Base-by-base conservation (phyloP, 2,888 invertebrate genomes). In the Bellardia pandia region DNA sequence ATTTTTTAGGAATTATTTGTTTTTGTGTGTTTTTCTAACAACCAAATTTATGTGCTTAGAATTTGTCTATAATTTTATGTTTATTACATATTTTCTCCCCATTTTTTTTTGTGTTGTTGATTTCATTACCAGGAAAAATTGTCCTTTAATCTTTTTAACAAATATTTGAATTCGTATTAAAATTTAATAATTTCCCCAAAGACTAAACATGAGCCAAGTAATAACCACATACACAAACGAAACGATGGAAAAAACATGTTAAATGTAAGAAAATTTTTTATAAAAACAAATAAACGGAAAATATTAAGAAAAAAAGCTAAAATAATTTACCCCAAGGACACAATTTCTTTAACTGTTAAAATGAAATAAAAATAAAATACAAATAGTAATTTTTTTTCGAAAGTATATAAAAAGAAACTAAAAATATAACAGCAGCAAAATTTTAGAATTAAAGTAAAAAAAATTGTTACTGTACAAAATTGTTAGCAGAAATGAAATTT, bases 271-370 rank as follows among this genome's bases (percentile, higher is more conserved):
- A 74, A 74, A 56, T 62, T 13, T 82, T 58, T 64, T 72, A 45
- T 40, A 62, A 81, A 74, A 68, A 68, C n/a, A 79, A 62, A 71
- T 64, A 77, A 66, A 58, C 40, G 33, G 51, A 69, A 45, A 68
- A 68, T 68, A 72, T 78, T 71, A 56, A 74, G 72, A 69, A 64
- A 85, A 56, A 72, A 82, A 83, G 85, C 80, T 84, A 79, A 88
- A 84, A 87, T 84, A 84, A 86, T 88, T 86, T 82, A 64, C 89
- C 88, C 88, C 84, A 89, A 89, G 89, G 89, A 89, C 85, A 88
- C 78, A 79, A 87, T 89, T 89, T 86, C 79, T 85, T 82, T 75
- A 78, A 85, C 82, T 74, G 74, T 62, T 79, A 37, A 71, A 79
- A 85, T 71, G 48, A 56, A 78, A 56, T 42, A 48, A 69, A 6